A percentile compares a stretch with the other conserved stretches of the same genome.
These are phyloP conservation scores for Drosophila rufa DNA, from an alignment of 1,140 invertebrate species.

Conservation along the genomic window DNA sequence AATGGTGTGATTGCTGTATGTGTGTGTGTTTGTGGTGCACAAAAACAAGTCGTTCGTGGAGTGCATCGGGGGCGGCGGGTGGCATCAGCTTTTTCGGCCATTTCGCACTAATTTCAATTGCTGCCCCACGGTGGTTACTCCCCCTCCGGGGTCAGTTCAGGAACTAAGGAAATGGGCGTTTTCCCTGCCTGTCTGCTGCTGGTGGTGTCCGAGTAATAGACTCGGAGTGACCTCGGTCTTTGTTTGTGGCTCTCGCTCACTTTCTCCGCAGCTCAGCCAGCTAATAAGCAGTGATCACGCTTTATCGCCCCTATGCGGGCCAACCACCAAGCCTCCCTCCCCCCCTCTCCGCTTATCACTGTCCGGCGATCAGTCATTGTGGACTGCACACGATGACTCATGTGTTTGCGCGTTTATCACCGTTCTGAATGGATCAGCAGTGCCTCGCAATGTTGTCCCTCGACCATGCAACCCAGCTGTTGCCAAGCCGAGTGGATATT, in stretches of 20 bases:
- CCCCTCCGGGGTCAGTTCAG: constrained; percentile 9
- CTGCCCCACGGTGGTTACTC: constrained; percentile 28
- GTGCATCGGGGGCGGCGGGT: constrained; percentile 7
- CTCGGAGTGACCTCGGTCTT: constrained; percentile 40
- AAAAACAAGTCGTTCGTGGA: constrained; percentile 76
- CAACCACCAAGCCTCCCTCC: background rate
- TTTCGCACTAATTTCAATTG: constrained; percentile 35
- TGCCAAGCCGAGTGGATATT: background rate
- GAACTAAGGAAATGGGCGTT: constrained; percentile 66
- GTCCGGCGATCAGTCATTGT: constrained; percentile 57
- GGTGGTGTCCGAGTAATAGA: background rate
- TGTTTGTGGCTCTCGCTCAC: constrained; percentile 53
- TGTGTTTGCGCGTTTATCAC: constrained; percentile 54
- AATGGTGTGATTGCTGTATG: constrained; percentile 16
- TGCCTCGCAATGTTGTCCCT: constrained; percentile 4
- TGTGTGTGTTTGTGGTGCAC: constrained; percentile 45
- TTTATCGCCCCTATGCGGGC: constrained; percentile 66
- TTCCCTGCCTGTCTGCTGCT: constrained; percentile 36
- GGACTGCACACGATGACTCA: constrained; percentile 52
- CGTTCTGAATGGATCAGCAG: constrained; percentile 13
- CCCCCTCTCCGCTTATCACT: constrained; percentile 13
- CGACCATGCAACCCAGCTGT: constrained; percentile 1
- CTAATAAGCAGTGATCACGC: constrained; percentile 42
- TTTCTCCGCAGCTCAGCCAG: constrained; percentile 55
- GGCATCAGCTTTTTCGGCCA: constrained; percentile 28